Conservation (phyloP, 1,140 invertebrate species). For the Laupala kohalensis region DNA sequence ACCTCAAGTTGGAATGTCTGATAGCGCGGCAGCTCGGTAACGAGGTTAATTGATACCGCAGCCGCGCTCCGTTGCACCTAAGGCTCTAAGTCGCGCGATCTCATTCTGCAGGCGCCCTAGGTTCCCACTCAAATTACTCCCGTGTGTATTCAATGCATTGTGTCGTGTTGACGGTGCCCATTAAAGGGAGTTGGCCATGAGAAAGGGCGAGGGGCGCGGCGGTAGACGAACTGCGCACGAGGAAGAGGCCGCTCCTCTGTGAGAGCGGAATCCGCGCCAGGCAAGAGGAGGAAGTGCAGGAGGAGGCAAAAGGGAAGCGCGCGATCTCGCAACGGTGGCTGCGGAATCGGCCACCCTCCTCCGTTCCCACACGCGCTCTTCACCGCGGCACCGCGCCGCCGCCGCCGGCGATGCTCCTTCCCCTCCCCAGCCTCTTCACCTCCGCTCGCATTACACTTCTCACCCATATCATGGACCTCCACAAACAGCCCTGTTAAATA, state of each 20-base stretch:
- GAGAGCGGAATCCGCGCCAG: too few species aligned
- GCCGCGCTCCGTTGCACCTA: not conserved
- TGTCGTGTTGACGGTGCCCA: not conserved
- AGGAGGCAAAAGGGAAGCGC: not conserved
- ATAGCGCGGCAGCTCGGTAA: not conserved
- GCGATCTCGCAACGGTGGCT: too few species aligned
- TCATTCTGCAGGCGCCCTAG: not conserved
- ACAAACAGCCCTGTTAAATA: too few species aligned
- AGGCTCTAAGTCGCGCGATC: not conserved
- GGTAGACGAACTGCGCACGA: not conserved
- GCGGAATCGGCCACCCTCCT: too few species aligned
- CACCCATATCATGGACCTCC: too few species aligned
- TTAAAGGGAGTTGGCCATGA: not conserved
- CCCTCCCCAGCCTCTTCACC: too few species aligned
- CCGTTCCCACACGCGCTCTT: too few species aligned
- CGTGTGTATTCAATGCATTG: not conserved
- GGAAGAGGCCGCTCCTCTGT: not conserved
- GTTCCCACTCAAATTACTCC: not conserved
- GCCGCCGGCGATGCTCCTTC: too few species aligned
- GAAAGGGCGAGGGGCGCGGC: too few species aligned
- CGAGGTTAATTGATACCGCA: not conserved
- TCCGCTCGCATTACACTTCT: too few species aligned
- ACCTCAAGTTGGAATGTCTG: not conserved
- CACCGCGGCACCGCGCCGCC: too few species aligned
- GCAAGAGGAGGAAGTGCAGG: not conserved